These are phyloP conservation scores for Hemibagrus wyckioides DNA, from an alignment of 2,113 vertebrate species.

Conservation along the genomic window DNA sequence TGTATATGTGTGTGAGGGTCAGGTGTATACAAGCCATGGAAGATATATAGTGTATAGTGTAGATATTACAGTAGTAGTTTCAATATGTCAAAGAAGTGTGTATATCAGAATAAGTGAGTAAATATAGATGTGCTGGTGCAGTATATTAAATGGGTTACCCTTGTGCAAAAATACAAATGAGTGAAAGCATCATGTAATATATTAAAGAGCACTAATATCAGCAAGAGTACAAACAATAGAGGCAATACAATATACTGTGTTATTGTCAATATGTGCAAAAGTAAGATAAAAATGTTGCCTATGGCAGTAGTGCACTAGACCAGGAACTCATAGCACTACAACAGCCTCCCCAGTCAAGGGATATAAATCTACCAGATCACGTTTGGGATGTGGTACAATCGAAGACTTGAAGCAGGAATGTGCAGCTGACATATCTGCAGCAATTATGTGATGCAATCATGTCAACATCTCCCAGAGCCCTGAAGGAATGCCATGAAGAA, in stretches of 20 bases:
- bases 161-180: not conserved
- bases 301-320: not conserved
- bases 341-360: not conserved
- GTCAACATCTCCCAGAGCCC: not conserved
- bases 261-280: not conserved
- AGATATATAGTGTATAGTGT: not conserved
- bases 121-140: not conserved
- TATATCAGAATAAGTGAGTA: not conserved
- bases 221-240: constrained; percentile 10
- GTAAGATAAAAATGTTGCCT: not conserved
- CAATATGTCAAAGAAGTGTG: not conserved
- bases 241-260: not conserved
- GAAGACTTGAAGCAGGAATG: not conserved
- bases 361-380: not conserved
- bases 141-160: not conserved
- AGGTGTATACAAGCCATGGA: not conserved
- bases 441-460: not conserved
- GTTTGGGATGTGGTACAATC: not conserved
- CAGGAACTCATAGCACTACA: not conserved
- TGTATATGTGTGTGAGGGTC: not conserved
- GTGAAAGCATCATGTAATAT: not conserved
- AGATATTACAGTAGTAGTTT: not conserved
- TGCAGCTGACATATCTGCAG: not conserved
- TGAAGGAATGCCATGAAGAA: not conserved
- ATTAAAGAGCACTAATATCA: not conserved